Percentiles rank a stretch among this genome's conserved stretches.
These are phyloP conservation scores for Brachyalestes nurse DNA, from an alignment of 2,797 vertebrate genomes.

Conservation along the genomic window DNA sequence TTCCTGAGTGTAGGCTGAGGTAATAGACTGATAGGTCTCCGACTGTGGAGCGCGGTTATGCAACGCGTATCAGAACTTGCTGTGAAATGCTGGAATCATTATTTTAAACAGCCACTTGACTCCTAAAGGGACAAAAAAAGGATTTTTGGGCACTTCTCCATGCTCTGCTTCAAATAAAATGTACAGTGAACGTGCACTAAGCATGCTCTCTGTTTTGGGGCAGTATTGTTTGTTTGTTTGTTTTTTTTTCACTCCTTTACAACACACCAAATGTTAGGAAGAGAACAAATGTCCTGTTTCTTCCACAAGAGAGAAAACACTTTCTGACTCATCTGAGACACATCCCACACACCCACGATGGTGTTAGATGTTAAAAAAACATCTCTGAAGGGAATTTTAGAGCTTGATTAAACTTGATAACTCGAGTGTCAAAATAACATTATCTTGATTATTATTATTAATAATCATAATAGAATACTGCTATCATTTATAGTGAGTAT, in stretches of 20 bases:
- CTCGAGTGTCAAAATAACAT: not conserved
- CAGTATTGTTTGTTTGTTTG: not conserved
- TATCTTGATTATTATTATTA: too few species aligned
- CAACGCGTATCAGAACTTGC: not conserved
- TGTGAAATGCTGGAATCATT: not conserved
- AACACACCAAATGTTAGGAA: not conserved
- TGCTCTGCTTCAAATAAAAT: not conserved
- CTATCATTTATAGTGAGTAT: not conserved
- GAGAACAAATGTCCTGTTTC: not conserved
- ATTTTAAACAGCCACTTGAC: constrained; percentile 1
- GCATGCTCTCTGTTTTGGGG: not conserved
- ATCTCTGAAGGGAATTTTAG: not conserved
- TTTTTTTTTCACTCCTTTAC: not conserved
- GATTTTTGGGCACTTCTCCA: not conserved
- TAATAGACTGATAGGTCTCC: not conserved
- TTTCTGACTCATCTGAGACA: constrained; percentile 22
- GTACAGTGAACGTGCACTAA: not conserved
- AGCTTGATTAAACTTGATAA: not conserved
- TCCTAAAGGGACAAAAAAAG: not conserved
- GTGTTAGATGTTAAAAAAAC: not conserved
- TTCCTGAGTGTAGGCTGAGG: not conserved
- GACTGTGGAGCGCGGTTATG: not conserved
- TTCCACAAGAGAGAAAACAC: not conserved
- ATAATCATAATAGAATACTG: too few species aligned
- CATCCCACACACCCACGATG: not conserved